Evolutionary conservation across 2,888 invertebrate genomes (phyloP).

Genomic region (Pollenia griseotomentosa): DNA sequence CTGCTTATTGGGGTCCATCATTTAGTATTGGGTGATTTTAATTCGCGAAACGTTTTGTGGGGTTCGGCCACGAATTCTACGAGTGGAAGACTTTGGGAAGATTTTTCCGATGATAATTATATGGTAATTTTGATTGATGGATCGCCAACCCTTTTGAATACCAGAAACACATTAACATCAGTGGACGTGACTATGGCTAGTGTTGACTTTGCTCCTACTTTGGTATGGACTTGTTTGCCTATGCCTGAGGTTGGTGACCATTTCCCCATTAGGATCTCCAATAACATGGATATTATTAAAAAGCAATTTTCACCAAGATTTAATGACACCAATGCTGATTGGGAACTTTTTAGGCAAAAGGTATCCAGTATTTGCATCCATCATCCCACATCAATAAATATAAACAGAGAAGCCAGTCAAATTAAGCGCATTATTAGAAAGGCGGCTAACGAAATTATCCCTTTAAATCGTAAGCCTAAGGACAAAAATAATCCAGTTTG

Average conservation of each 20-base stretch:
- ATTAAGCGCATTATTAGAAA: no score
- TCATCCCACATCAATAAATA: no score
- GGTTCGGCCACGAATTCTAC: not conserved
- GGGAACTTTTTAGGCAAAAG: not conserved
- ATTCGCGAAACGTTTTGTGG: not conserved
- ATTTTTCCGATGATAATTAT: not conserved
- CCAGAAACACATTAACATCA: slow-evolving; percentile 32
- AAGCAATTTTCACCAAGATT: slow-evolving; percentile 2
- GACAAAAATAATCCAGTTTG: no score
- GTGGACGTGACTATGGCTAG: slow-evolving; percentile 42
- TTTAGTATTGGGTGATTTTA: slow-evolving; percentile 16
- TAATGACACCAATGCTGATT: slow-evolving; percentile 3
- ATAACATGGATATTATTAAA: not conserved
- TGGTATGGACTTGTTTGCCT: slow-evolving; percentile 3
- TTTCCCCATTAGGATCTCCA: slow-evolving; percentile 29
- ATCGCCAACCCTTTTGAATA: slow-evolving; percentile 31
- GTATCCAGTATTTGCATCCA: no score
- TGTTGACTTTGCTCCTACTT: slow-evolving; percentile 1
- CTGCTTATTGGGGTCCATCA: slow-evolving; percentile 5
- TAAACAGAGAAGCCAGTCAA: no score
- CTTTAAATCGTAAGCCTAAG: no score
- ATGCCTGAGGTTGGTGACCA: slow-evolving; percentile 36
- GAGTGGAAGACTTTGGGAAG: slow-evolving; percentile 17
- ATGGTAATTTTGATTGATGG: slow-evolving; percentile 37
- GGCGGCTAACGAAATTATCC: no score